These are phyloP conservation scores for Hypena proboscidalis DNA, from an alignment of 2,888 invertebrate species.

Conservation along the genomic window DNA sequence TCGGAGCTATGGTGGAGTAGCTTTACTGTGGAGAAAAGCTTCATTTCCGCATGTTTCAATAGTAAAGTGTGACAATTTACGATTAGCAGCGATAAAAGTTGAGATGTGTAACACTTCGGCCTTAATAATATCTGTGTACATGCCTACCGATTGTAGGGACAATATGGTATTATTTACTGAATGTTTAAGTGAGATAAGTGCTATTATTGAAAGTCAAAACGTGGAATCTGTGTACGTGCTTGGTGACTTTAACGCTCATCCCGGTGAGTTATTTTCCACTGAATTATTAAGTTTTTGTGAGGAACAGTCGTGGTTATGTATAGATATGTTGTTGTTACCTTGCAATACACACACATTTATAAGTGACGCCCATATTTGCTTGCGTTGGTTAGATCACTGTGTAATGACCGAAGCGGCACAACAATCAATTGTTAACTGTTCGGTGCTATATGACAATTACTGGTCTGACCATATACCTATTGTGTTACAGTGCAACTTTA, in stretches of 20 bases:
- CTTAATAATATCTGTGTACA: neutral
- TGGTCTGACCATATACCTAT: conserved; percentile 8
- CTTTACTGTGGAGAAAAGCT: no score
- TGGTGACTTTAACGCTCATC: conserved; percentile 9
- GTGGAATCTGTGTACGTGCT: conserved; percentile 6
- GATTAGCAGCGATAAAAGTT: no score
- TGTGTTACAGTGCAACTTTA: neutral
- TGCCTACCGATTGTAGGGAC: neutral
- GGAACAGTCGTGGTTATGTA: conserved; percentile 5
- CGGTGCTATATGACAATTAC: conserved; percentile 2
- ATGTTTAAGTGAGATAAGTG: neutral
- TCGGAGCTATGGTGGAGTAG: no score
- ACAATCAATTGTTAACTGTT: neutral
- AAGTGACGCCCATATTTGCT: neutral
- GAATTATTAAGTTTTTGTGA: conserved; percentile 6
- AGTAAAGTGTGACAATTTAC: no score
- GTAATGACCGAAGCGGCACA: conserved; percentile 6
- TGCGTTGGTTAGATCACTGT: conserved; percentile 9
- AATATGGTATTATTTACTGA: conserved; percentile 6
- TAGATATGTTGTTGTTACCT: neutral
- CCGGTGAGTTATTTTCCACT: neutral
- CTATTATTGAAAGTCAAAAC: neutral
- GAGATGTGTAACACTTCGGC: no score
- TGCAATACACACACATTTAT: neutral
- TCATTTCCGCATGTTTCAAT: no score